phyloP scores from a whole-genome alignment of 1,140 invertebrate species.

The Probaryconus sp. region DNA sequence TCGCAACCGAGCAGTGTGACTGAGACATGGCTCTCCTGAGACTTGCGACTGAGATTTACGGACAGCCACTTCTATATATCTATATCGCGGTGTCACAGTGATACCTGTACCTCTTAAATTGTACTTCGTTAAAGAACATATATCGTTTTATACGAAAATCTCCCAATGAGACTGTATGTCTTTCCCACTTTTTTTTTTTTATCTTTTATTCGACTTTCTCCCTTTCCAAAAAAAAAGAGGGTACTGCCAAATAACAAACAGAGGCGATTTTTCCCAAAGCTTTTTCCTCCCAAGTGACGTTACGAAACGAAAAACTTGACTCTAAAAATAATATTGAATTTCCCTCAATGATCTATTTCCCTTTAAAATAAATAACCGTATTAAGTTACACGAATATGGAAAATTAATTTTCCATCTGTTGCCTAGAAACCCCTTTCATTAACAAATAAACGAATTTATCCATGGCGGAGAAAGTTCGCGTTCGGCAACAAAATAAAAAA shows the following conservation, averaged over 20 bases:
- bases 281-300: too few species aligned
- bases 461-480: background rate
- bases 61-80: conserved; percentile 60
- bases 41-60: conserved; percentile 73
- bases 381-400: too few species aligned
- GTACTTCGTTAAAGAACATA: conserved; percentile 57
- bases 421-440: too few species aligned
- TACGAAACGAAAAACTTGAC: too few species aligned
- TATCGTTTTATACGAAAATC: conserved; percentile 42
- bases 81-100: conserved; percentile 38
- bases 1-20: conserved; percentile 70
- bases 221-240: conserved; percentile 22
- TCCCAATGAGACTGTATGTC: conserved; percentile 29
- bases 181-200: conserved; percentile 11
- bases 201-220: background rate
- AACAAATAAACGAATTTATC: too few species aligned
- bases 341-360: too few species aligned
- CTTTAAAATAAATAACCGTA: too few species aligned
- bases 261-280: too few species aligned
- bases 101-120: conserved; percentile 51
- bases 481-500: too few species aligned
- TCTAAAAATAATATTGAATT: too few species aligned
- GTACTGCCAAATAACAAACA: too few species aligned
- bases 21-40: conserved; percentile 74
- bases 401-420: too few species aligned